Evolutionary conservation across 2,113 vertebrate genomes (phyloP).

Genomic region (Oreochromis tanganicae): DNA sequence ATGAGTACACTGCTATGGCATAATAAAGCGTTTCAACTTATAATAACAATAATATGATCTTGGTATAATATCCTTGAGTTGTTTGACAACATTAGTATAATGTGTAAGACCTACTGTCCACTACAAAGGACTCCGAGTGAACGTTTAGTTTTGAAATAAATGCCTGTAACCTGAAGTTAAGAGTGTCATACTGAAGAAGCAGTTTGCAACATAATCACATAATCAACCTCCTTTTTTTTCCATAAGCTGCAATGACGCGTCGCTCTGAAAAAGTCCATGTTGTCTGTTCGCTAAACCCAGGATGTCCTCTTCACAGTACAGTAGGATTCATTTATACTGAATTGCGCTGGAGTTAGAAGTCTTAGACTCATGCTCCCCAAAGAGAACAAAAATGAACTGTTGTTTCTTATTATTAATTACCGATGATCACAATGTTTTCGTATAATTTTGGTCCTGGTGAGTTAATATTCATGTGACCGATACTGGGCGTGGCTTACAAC

Average conservation of each 20-base stretch:
- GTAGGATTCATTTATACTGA: background rate
- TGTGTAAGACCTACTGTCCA: background rate
- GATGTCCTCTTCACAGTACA: background rate
- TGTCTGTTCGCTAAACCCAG: background rate
- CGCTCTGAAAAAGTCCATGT: background rate
- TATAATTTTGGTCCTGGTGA: background rate
- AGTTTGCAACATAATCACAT: background rate
- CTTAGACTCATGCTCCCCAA: background rate
- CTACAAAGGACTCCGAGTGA: background rate
- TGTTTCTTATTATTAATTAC: background rate
- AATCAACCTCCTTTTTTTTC: rapidly evolving
- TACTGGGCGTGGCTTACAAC: constrained; percentile 9
- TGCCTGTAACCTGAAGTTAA: background rate
- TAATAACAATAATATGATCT: background rate
- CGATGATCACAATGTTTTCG: background rate
- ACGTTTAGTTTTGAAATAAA: background rate
- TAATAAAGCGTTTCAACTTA: rapidly evolving
- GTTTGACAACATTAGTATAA: background rate
- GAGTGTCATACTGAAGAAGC: background rate
- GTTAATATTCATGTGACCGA: constrained; percentile 17
- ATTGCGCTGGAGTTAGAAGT: background rate
- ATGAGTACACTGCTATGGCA: no score
- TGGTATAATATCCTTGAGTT: background rate
- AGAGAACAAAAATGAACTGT: background rate
- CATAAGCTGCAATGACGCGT: background rate